Base-by-base conservation (phyloP, 2,113 vertebrate genomes). In the Xenotilapia flavipinnis region DNA sequence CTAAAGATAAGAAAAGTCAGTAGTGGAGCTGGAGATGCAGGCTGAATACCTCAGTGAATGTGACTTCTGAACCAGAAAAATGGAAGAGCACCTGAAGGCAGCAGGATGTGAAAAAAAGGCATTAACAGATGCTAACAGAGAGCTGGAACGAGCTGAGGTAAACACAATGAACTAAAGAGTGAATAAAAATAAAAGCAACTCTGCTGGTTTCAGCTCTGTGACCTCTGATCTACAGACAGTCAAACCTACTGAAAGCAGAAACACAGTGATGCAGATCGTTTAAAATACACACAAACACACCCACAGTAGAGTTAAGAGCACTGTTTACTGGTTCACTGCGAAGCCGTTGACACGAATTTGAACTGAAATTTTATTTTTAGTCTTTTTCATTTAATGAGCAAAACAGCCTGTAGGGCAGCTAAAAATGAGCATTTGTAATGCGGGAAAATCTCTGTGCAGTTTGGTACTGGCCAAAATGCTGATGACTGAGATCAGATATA, bases 71-170 rank as follows among this genome's bases (percentile, higher is more conserved):
- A 79, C 6, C 26, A 65, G 80, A 15, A 42, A 17, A 5, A 26
- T 40, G 49, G 14, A 73, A 56, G n/a, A 82, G 47, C 80, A 89
- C 73, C 36, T 91, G 81, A 85, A 90, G 87, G 90, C 70, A 90
- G 82, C 79, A 88, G 11, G 15, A 82, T 49, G 77, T 36, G 53
- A 51, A 55, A 38, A 19, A 47, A 85, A 23, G 42, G 23, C 4
- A 0, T 73, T 51, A 56, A 68, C 6, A 53, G 79, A 56, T 55
- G 49, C 79, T 86, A 79, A 60, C 33, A 85, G 15, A 89, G 79
- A 86, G 86, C 82, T 82, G 56, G 75, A 88, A 84, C 7, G 11
- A 86, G 80, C 80, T 80, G 81, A 81, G 51, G 19, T 11, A 14
- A 65, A 84, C 23, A 9, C 51, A 54, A n/a, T 54, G 3, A 77